Evolutionary conservation across 2,888 invertebrate genomes (phyloP).

Genomic region (Eupithecia subfuscata): DNA sequence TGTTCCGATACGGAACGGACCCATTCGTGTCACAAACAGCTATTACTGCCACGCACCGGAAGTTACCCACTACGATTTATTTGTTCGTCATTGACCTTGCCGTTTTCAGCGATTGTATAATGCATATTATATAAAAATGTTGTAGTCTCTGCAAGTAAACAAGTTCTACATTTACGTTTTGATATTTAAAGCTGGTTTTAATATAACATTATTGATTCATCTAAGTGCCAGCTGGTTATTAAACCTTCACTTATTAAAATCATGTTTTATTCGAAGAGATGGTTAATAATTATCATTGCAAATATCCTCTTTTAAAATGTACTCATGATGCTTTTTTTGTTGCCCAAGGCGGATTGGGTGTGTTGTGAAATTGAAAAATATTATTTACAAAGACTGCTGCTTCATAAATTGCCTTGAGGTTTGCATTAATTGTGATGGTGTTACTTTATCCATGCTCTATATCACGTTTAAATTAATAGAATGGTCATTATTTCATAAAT

Average conservation of each 20-base stretch:
- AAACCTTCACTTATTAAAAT: constrained; percentile 40
- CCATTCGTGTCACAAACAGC: constrained; percentile 24
- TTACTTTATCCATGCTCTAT: constrained; percentile 2
- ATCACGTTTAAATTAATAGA: neutral
- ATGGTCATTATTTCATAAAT: neutral
- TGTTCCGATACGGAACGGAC: constrained; percentile 18
- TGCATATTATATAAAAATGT: neutral
- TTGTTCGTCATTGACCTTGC: constrained; percentile 25
- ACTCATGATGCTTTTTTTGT: constrained; percentile 52
- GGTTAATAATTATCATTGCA: constrained; percentile 51
- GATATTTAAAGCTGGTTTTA: constrained; percentile 20
- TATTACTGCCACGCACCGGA: constrained; percentile 22
- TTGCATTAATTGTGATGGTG: neutral
- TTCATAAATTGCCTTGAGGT: constrained; percentile 70
- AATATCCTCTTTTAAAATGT: constrained; percentile 60
- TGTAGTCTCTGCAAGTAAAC: neutral
- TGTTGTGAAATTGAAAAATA: constrained; percentile 76
- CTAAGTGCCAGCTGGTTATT: constrained; percentile 32
- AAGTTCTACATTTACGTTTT: neutral
- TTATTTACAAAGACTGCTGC: constrained; percentile 70
- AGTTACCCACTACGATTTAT: constrained; percentile 19
- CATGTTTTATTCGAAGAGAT: constrained; percentile 45
- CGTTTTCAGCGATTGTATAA: constrained; percentile 1
- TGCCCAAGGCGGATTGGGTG: constrained; percentile 58
- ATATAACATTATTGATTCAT: constrained; percentile 7